Percentiles rank a stretch among this genome's conserved stretches.
These are phyloP conservation scores for Lacanobia wlatinum DNA, from an alignment of 2,888 invertebrate species.

Conservation along the genomic window DNA sequence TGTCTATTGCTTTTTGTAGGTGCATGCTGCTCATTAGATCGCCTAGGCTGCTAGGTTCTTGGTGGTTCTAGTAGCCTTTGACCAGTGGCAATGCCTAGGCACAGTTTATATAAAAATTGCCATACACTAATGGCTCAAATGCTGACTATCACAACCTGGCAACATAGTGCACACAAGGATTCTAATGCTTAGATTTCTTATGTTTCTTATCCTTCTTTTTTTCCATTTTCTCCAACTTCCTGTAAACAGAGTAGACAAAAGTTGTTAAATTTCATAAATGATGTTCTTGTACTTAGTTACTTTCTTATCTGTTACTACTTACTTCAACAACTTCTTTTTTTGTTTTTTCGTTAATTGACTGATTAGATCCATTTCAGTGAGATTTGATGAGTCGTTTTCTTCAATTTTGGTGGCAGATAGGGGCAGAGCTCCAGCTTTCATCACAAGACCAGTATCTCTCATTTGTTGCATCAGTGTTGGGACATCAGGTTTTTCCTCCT, in stretches of 20 bases:
- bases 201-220: conserved; percentile 88
- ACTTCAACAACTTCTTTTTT: conserved; percentile 97
- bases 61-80: background rate
- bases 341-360: conserved; percentile 96
- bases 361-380: conserved; percentile 94
- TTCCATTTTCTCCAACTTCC: conserved; percentile 93
- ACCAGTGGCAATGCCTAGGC: background rate
- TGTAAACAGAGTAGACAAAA: conserved; percentile 72
- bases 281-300: background rate
- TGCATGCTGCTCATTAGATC: conserved; percentile 3
- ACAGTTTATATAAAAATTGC: background rate
- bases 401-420: conserved; percentile 90
- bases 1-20: conserved; percentile 9
- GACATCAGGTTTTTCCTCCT: conserved; percentile 90
- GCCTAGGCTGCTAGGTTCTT: background rate
- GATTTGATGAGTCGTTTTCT: conserved; percentile 90
- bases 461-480: conserved; percentile 96
- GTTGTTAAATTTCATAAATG: background rate
- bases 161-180: background rate
- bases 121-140: conserved; percentile 2
- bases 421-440: conserved; percentile 94
- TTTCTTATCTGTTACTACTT: conserved; percentile 68
- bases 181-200: conserved; percentile 78
- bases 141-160: conserved; percentile 8
- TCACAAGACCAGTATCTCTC: conserved; percentile 97